Percentiles rank a stretch among this genome's conserved stretches.
Evolutionary conservation across 2,888 invertebrate genomes (phyloP).

Genomic region (Nymphalis c-album): DNA sequence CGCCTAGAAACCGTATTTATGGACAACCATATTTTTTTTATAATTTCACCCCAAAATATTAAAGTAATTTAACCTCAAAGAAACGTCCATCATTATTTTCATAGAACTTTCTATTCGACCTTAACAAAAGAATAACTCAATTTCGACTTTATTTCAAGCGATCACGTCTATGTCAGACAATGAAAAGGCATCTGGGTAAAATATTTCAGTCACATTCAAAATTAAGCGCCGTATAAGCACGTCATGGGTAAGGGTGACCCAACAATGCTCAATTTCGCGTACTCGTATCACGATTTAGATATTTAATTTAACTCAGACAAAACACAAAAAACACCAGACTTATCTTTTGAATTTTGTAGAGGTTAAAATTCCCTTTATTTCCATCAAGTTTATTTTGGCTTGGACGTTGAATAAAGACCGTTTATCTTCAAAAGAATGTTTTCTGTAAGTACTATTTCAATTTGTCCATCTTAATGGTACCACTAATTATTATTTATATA

Average conservation of each 20-base stretch:
- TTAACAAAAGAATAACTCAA: background rate
- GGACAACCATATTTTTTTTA: too few species aligned
- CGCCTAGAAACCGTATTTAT: too few species aligned
- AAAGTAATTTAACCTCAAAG: background rate
- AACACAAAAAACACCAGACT: constrained; percentile 28
- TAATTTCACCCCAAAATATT: too few species aligned
- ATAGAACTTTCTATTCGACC: background rate
- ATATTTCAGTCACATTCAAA: constrained; percentile 8
- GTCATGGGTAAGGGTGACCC: background rate
- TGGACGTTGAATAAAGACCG: too few species aligned
- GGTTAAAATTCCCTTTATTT: constrained; percentile 4
- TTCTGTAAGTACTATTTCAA: too few species aligned
- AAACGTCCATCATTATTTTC: background rate
- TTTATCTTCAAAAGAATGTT: too few species aligned
- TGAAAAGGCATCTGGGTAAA: constrained; percentile 2
- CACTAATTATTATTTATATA: too few species aligned
- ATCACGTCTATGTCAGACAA: constrained; percentile 1
- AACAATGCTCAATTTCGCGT: constrained; percentile 12
- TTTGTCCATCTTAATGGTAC: too few species aligned
- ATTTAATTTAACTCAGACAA: constrained; percentile 27
- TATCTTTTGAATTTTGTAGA: constrained; percentile 29
- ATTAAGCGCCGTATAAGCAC: constrained; percentile 4
- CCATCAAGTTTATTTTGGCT: constrained; percentile 1
- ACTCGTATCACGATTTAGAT: constrained; percentile 31
- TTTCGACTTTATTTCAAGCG: background rate